Evolutionary conservation across 1,140 invertebrate species (phyloP), one percentile per base, ranked within the genome.

Genomic region (Wiebesia pumilae): DNA sequence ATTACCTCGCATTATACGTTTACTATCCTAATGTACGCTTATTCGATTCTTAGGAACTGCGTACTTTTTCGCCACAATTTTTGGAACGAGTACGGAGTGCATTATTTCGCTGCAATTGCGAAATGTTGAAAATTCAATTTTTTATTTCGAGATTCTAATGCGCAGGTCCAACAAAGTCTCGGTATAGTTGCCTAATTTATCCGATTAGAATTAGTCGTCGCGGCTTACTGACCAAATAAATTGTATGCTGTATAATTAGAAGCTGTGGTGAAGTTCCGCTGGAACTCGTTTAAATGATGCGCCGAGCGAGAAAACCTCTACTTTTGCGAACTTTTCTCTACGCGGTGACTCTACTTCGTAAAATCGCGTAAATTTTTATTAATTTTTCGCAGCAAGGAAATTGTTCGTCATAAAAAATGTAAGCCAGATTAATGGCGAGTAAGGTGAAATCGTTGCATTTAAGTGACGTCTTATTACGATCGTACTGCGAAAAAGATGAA

Each of bases 381-480:
- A 47, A 47, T 77, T 77, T 77, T 77, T 51, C 73, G 12, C 30
- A 40, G 16, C 40, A 30, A 47, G 43, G 30, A 58, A 79, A 79
- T 51, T 35, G 77, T 0, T 9, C 7, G 35, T 79, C 30, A 14
- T 79, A 33, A 79, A 58, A 54, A 51, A 58, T 51, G 24, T 24
- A 30, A 47, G 73, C 40, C 38, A 77, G 73, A 77, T 77, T 71
- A 71, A 77, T 77, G n/a, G 4, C 12, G 40, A 81, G 62, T 43
- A 14, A 75, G 82, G 82, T 83, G 83, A 84, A 84, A 84, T 78
- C 83, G 73, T 69, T 67, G 67, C 38, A 1, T 38, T 73, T 62
- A 77, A 83, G 51, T 83, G 35, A 75, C 35, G 38, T 83, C 71
- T 77, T 73, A 82, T 73, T 73, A 83, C 62, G 62, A 58, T 40